Evolutionary conservation across 1,140 invertebrate genomes (phyloP).

Genomic region (Zaprionus gabonicus): DNA sequence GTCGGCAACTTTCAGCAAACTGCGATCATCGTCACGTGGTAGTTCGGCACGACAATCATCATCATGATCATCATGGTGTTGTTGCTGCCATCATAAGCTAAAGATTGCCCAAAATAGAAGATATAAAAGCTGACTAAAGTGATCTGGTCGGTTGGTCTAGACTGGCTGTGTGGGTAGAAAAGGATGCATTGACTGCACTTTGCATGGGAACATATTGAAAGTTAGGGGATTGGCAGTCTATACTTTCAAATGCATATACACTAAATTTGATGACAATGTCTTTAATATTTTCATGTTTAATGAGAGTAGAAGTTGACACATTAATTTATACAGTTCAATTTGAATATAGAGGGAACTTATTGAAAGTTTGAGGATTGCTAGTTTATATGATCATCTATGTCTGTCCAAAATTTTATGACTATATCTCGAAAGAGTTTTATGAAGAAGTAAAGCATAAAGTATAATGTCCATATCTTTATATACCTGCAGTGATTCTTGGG

Average conservation of each 20-base stretch:
- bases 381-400: too few species aligned
- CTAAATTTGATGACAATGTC: background rate
- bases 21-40: slow-evolving; percentile 45
- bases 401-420: too few species aligned
- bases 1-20: slow-evolving; percentile 37
- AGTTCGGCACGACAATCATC: slow-evolving; percentile 44
- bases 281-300: background rate
- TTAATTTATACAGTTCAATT: too few species aligned
- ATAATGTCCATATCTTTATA: too few species aligned
- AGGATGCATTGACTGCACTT: background rate
- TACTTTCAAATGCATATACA: background rate
- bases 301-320: background rate
- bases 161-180: background rate
- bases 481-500: too few species aligned
- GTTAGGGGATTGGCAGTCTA: too few species aligned
- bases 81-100: slow-evolving; percentile 44
- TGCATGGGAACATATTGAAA: background rate
- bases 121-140: slow-evolving; percentile 11
- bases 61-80: slow-evolving; percentile 23
- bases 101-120: slow-evolving; percentile 43
- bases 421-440: too few species aligned
- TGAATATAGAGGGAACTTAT: too few species aligned
- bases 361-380: too few species aligned
- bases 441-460: too few species aligned
- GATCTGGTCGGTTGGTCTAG: slow-evolving; percentile 12